phyloP scores from a whole-genome alignment of 2,797 vertebrate species.

The Siniperca obscura region DNA sequence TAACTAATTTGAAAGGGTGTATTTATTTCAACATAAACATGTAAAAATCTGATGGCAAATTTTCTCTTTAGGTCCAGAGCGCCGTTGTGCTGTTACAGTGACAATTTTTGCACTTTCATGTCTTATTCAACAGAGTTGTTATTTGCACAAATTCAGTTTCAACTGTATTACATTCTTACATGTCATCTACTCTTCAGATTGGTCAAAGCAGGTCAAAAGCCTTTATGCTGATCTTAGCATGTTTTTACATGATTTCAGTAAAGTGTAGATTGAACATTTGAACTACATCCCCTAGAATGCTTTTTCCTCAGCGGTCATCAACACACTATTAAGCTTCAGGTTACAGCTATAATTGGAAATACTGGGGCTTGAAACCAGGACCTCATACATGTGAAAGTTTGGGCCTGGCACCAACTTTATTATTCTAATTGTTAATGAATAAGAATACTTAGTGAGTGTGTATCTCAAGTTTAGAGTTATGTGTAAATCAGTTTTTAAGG shows the following conservation, averaged over 20 bases:
- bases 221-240: not conserved
- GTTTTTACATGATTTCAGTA: not conserved
- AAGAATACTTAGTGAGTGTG: too few species aligned
- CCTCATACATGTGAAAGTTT: slow-evolving; percentile 16
- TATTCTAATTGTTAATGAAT: not conserved
- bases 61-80: not conserved
- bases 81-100: not conserved
- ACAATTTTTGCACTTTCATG: not conserved
- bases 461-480: not conserved
- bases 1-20: too few species aligned
- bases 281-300: not conserved
- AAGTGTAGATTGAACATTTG: not conserved
- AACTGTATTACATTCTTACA: too few species aligned
- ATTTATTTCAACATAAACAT: too few species aligned
- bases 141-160: not conserved
- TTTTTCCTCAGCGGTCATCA: too few species aligned
- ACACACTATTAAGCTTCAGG: too few species aligned
- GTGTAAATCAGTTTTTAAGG: too few species aligned
- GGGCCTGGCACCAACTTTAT: not conserved
- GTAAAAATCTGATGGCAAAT: not conserved
- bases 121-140: not conserved
- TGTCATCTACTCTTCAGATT: not conserved
- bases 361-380: slow-evolving; percentile 30
- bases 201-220: not conserved
- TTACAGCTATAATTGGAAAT: not conserved